Base-by-base conservation (phyloP, 1,140 invertebrate genomes). In the Aphaenogaster rudis region DNA sequence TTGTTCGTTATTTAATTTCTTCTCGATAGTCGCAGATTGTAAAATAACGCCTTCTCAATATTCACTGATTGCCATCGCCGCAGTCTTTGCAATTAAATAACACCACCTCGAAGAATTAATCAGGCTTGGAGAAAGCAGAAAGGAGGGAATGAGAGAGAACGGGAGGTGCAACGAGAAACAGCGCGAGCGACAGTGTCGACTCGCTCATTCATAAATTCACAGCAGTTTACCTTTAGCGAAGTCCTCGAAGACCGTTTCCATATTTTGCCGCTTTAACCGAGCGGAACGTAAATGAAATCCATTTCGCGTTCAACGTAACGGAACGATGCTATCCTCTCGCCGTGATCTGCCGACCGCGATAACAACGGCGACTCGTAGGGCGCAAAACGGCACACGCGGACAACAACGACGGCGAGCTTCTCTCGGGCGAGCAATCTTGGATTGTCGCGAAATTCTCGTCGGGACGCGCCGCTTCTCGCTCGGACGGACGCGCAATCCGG, bases 211-310 rank as follows among this genome's bases (percentile, higher is more conserved):
- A 86, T 86, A 86, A 85, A 85, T 89, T 89, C 72, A 72, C 64
- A 45, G 42, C 45, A 52, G 72, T 50, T 89, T 85, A 85, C 79
- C 71, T 85, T 88, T 84, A 86, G 61, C 50, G 67, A 17, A 54
- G 54, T 54, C 59, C 52, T 36, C 81, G 33, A 61, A 36, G 42
- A 42, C 28, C 80, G 67, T 80, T 88, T 85, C 50, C 84, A 72
- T 88, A 90, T 90, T 88, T 90, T 86, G 67, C 17, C n/a, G 52
- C 69, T 82, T 87, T 50, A 90, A 90, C 66, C 87, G 78, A 87
- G 63, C 63, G 87, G 57, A 90, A 90, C 82, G 88, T 52, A 74
- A 28, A 87, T 89, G 72, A 88, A 89, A 71, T 88, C 57, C 42
- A 86, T 71, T 86, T 50, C n/a, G 63, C 52, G 71, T 77, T 64